phyloP scores from a whole-genome alignment of 2,797 vertebrate genomes.

The Pangasius macronema region DNA sequence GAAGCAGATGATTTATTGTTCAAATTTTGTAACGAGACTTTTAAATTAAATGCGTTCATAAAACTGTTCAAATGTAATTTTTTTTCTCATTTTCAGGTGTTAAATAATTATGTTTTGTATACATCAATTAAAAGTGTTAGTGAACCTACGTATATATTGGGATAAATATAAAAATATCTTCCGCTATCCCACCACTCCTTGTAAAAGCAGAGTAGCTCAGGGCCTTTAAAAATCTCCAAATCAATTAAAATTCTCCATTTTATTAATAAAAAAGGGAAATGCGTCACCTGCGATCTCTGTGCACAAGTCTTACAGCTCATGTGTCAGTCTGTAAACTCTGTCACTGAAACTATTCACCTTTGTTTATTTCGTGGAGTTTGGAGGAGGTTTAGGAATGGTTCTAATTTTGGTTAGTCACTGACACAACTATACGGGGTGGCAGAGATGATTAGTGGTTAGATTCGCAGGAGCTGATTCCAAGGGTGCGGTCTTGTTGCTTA shows the following conservation, averaged over 20 bases:
- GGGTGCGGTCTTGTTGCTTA: constrained; percentile 6
- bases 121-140: too few relatives aligned
- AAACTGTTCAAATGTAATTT: not conserved
- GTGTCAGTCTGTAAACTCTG: constrained; percentile 36
- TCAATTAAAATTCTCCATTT: not conserved
- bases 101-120: not conserved
- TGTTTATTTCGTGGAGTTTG: constrained; percentile 45
- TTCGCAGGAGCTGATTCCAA: constrained; percentile 43
- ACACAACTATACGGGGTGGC: constrained; percentile 45
- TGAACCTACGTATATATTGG: not conserved
- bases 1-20: not conserved
- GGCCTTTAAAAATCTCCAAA: not conserved
- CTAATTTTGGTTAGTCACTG: constrained; percentile 43
- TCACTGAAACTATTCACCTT: constrained; percentile 42
- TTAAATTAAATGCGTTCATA: not conserved
- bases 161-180: not conserved
- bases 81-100: not conserved
- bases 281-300: not conserved
- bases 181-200: not conserved
- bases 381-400: constrained; percentile 40
- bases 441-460: constrained; percentile 41
- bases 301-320: constrained; percentile 16
- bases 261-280: not conserved
- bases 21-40: not conserved
- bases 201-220: not conserved